Base-by-base conservation (phyloP, 1,140 invertebrate genomes). In the Apis florea region DNA sequence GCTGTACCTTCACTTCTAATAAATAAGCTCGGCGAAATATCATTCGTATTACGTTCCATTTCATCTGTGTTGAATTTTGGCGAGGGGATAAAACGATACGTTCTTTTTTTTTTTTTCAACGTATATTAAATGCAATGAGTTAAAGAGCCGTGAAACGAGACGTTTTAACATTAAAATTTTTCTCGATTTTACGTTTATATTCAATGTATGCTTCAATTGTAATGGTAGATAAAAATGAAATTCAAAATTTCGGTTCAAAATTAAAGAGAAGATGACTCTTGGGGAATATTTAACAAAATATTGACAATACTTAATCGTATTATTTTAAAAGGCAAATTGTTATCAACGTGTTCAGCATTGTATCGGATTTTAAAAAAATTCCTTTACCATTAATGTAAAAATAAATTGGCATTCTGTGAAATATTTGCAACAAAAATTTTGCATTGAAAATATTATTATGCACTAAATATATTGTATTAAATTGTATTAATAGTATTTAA, bases 1-100 rank as follows among this genome's bases (percentile, higher is more conserved):
- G 40, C 64, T 79, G 68, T 56, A 63, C 61, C 78, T 79, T 79
- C 17, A 19, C 21, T 40, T 21, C 40, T 73, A 85, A 83, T 85
- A 68, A 79, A 85, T 69, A 54, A n/a, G n/a, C 40, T 40, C 61
- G 31, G 67, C 72, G 82, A 84, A 84, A 78, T 84, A 84, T 84
- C 64, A 61, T 19, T 49, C 54, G 8, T 58, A 8, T 10, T n/a
- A 21, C 51, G 49, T 58, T 51, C 26, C 47, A 26, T 67, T 49
- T 67, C 40, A n/a, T n/a, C 19, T 12, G 21, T 2, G 11, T 8
- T n/a, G 64, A 21, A n/a, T 40, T 70, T 54, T 8, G 51, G 12
- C 13, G 21, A 40, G 15, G 13, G 8, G 21, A 71, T 40, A 56
- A 71, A 71, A n/a, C 26, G 12, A 49, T 47, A 49, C 40, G 40